Evolutionary conservation across 2,888 invertebrate genomes (phyloP).

Genomic region (Melinaea marsaeus): DNA sequence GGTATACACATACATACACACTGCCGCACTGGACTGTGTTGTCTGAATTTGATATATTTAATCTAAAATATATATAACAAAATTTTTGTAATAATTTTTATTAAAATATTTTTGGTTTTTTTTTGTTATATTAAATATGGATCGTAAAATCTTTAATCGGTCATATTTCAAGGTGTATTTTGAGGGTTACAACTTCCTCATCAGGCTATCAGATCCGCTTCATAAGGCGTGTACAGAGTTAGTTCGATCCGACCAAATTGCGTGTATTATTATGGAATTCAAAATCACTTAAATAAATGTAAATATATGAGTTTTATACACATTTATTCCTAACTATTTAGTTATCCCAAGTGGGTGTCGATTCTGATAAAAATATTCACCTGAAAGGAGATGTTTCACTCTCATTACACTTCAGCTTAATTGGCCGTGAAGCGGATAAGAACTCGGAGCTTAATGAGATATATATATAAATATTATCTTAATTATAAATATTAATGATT

Average conservation of each 20-base stretch:
- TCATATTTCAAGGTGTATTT: background rate
- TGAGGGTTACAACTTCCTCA: no score
- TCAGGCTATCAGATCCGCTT: background rate
- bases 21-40: no score
- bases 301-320: conserved; percentile 14
- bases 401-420: conserved; percentile 17
- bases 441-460: background rate
- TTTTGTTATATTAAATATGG: background rate
- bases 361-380: conserved; percentile 1
- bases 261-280: conserved; percentile 49
- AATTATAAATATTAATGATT: background rate
- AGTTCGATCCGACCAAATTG: conserved; percentile 45
- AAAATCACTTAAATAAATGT: conserved; percentile 37
- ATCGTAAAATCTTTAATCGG: background rate
- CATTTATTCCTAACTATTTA: background rate
- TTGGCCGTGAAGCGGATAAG: conserved; percentile 4
- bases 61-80: no score
- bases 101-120: no score
- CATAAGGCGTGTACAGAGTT: background rate
- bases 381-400: conserved; percentile 16
- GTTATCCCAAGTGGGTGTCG: background rate
- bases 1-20: no score
- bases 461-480: background rate
- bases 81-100: background rate
- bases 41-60: no score